Percentiles rank a stretch among this genome's conserved stretches.
Evolutionary conservation across 35 echinoderm and acorn worm genomes (phyloP).

Genomic region (Lytechinus pictus): DNA sequence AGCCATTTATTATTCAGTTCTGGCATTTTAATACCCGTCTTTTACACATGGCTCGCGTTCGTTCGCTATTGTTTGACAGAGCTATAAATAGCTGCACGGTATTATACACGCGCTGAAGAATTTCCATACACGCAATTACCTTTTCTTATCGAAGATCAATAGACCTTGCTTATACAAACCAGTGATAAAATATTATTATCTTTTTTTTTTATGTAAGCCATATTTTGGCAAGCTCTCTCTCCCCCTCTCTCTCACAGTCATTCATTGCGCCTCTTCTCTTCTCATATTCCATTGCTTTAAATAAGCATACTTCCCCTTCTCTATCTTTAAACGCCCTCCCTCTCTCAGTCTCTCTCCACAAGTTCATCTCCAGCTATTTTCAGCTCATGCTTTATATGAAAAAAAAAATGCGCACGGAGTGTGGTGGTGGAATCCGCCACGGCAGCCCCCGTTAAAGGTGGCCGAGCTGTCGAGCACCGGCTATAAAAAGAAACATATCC

Average conservation of each 20-base stretch:
- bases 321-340: neutral
- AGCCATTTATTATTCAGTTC: neutral
- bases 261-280: neutral
- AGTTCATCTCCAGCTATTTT: neutral
- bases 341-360: neutral
- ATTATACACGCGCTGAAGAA: neutral
- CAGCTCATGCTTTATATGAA: neutral
- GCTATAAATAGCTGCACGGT: constrained; percentile 1
- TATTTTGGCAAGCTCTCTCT: neutral
- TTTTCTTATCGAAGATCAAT: neutral
- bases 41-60: neutral
- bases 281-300: too few relatives aligned
- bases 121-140: neutral
- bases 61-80: neutral
- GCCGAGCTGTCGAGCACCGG: neutral
- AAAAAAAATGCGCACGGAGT: neutral
- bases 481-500: neutral
- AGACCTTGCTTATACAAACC: neutral
- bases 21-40: constrained; percentile 18
- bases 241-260: neutral
- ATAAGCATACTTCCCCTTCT: neutral
- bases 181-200: neutral
- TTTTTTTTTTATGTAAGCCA: neutral
- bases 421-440: neutral
- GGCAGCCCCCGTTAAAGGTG: neutral